Evolutionary conservation across 2,888 invertebrate genomes (phyloP).

Genomic region (Napeogenes sylphis): DNA sequence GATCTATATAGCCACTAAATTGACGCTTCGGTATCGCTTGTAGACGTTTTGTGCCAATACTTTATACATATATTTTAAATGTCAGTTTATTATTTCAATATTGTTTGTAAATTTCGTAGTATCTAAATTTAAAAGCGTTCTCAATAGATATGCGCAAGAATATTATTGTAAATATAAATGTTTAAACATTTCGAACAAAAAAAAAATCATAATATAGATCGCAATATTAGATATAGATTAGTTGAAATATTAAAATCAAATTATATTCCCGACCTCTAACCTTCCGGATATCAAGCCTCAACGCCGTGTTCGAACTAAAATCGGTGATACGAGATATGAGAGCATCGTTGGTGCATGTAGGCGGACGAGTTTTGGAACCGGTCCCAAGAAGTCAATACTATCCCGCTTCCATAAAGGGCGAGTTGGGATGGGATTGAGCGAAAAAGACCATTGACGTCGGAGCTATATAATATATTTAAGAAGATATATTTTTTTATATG

Average conservation of each 20-base stretch:
- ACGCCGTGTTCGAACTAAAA: constrained; percentile 23
- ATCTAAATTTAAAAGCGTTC: no score
- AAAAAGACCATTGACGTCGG: background rate
- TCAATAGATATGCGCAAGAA: no score
- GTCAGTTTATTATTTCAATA: no score
- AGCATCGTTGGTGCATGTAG: constrained; percentile 40
- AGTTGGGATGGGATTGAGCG: constrained; percentile 8
- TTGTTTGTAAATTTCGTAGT: no score
- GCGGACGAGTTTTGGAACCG: constrained; percentile 46
- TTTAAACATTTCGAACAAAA: no score
- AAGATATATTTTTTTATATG: background rate
- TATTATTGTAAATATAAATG: no score
- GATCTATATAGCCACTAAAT: no score
- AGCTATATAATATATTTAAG: background rate
- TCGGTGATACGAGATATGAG: constrained; percentile 31
- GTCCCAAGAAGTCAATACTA: constrained; percentile 35
- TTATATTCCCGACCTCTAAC: constrained; percentile 18
- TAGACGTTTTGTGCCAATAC: no score
- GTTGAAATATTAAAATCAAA: background rate
- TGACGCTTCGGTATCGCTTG: no score
- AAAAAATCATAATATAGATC: no score
- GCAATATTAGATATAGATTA: no score
- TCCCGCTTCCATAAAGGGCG: constrained; percentile 15
- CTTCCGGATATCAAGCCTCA: constrained; percentile 29
- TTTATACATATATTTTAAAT: no score